Evolutionary conservation across 2,888 invertebrate species (phyloP).

Genomic region (Peribatodes rhomboidaria): DNA sequence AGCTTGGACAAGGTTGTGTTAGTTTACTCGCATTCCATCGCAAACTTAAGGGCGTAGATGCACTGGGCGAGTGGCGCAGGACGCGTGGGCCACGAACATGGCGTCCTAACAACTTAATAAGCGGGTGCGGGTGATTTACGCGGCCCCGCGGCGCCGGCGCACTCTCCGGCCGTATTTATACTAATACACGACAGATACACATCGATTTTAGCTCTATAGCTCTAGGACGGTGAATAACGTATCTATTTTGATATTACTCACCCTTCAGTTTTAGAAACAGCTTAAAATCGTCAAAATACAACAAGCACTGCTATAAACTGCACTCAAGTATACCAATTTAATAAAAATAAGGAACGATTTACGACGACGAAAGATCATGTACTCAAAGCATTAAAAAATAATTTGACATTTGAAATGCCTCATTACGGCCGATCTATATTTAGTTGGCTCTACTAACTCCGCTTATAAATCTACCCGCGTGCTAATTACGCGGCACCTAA

Average conservation of each 20-base stretch:
- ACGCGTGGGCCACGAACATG: conserved; percentile 81
- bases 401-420: conserved; percentile 57
- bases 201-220: conserved; percentile 65
- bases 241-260: neutral
- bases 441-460: conserved; percentile 53
- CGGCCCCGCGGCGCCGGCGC: conserved; percentile 83
- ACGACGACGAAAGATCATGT: conserved; percentile 39
- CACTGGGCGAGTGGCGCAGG: conserved; percentile 58
- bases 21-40: conserved; percentile 54
- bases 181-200: conserved; percentile 84
- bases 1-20: conserved; percentile 58
- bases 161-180: conserved; percentile 74
- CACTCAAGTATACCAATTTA: conserved; percentile 16
- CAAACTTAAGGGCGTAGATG: conserved; percentile 80
- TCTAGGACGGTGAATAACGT: no score
- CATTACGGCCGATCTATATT: conserved; percentile 61
- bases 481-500: conserved; percentile 79
- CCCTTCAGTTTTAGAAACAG: neutral
- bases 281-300: neutral
- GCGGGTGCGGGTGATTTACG: conserved; percentile 84
- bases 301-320: neutral
- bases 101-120: conserved; percentile 85
- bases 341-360: conserved; percentile 46
- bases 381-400: conserved; percentile 37
- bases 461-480: conserved; percentile 71